Evolutionary conservation across 2,888 invertebrate genomes (phyloP).

Genomic region (Pyralis farinalis): DNA sequence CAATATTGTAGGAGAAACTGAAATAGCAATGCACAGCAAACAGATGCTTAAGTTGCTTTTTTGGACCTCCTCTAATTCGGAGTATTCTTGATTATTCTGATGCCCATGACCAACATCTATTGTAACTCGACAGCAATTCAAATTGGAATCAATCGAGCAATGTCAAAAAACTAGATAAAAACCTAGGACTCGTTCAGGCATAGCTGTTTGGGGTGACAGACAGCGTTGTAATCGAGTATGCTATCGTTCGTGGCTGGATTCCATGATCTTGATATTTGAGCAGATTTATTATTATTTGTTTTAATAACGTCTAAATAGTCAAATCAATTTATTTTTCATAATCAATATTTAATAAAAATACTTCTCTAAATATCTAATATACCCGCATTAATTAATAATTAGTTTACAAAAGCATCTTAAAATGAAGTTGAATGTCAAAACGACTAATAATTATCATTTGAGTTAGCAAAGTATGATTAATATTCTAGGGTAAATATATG

Average conservation of each 20-base stretch:
- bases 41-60: conserved; percentile 25
- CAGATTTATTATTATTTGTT: too few relatives aligned
- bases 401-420: too few relatives aligned
- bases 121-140: conserved; percentile 52
- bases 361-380: too few relatives aligned
- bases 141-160: conserved; percentile 59
- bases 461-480: too few relatives aligned
- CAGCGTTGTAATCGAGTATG: conserved; percentile 47
- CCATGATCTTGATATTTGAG: conserved; percentile 26
- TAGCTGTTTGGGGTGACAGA: conserved; percentile 55
- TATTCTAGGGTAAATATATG: too few relatives aligned
- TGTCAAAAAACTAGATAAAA: conserved; percentile 62
- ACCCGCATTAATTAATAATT: too few relatives aligned
- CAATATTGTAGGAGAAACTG: not conserved
- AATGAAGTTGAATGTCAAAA: too few relatives aligned
- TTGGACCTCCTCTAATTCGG: conserved; percentile 31
- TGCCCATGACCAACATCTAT: conserved; percentile 59
- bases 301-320: too few relatives aligned
- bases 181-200: conserved; percentile 52
- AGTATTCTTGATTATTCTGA: conserved; percentile 27
- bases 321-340: too few relatives aligned
- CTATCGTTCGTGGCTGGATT: conserved; percentile 35
- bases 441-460: too few relatives aligned
- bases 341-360: too few relatives aligned
- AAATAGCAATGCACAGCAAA: not conserved